Evolutionary conservation across 2,797 vertebrate species (phyloP).

Genomic region (Sebastes jordani): DNA sequence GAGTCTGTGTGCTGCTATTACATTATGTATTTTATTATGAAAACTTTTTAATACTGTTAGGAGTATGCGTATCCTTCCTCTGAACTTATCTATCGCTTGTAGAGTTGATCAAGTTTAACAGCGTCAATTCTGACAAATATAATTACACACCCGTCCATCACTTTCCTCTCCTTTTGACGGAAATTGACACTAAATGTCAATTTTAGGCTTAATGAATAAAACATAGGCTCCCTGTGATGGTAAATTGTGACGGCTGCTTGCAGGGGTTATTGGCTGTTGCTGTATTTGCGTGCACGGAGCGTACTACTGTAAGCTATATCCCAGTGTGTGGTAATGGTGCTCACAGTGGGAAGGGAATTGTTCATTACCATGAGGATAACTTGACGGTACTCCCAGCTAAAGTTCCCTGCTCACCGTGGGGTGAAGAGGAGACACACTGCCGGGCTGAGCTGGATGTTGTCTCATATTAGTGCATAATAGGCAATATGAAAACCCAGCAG

Average conservation of each 20-base stretch:
- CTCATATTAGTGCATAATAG: slow-evolving; percentile 53
- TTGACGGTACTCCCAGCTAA: slow-evolving; percentile 33
- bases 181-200: slow-evolving; percentile 40
- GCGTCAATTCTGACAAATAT: slow-evolving; percentile 12
- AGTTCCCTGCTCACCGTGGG: slow-evolving; percentile 15
- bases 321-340: slow-evolving; percentile 52
- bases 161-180: slow-evolving; percentile 7
- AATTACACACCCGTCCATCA: slow-evolving; percentile 34
- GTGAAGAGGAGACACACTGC: slow-evolving; percentile 23
- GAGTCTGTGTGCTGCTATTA: not conserved
- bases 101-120: not conserved
- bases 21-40: slow-evolving; percentile 10
- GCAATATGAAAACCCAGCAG: slow-evolving; percentile 55
- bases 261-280: slow-evolving; percentile 11
- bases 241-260: slow-evolving; percentile 14
- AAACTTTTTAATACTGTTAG: slow-evolving; percentile 19
- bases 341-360: slow-evolving; percentile 54
- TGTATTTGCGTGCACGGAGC: slow-evolving; percentile 23
- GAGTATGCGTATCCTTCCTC: not conserved
- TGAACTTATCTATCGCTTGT: slow-evolving; percentile 4
- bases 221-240: slow-evolving; percentile 30
- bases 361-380: slow-evolving; percentile 64
- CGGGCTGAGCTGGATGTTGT: slow-evolving; percentile 32
- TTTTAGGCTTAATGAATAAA: slow-evolving; percentile 55
- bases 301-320: slow-evolving; percentile 28